Conservation (phyloP, 2,888 invertebrate species). For the Lepidocyrtoides sp. region DNA sequence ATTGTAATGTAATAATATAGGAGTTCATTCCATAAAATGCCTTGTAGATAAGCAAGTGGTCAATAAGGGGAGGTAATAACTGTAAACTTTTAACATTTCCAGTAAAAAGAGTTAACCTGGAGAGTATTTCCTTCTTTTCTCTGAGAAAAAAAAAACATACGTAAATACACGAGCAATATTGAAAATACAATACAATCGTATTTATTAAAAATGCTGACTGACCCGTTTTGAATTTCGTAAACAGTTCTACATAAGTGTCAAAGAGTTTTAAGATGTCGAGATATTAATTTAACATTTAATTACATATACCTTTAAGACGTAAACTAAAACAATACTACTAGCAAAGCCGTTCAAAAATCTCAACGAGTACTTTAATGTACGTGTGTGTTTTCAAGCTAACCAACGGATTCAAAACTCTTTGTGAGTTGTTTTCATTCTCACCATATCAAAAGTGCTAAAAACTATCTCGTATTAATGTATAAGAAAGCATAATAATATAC, state of each 20-base stretch:
- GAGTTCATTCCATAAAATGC: slow-evolving; percentile 45
- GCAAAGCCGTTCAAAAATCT: neutral
- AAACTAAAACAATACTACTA: neutral
- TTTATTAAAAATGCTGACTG: slow-evolving; percentile 1
- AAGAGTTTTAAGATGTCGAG: neutral
- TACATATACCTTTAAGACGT: neutral
- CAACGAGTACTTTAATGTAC: neutral
- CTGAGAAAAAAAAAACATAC: neutral
- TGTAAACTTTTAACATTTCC: neutral
- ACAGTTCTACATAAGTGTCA: neutral
- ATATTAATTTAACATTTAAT: neutral
- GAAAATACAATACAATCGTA: slow-evolving; percentile 21
- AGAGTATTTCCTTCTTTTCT: neutral
- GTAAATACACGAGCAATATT: slow-evolving; percentile 31
- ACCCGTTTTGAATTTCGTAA: neutral
- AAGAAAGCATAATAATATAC: no score
- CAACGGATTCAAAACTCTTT: slow-evolving; percentile 48
- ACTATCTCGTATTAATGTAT: neutral
- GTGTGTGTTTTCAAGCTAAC: neutral
- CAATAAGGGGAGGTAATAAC: neutral
- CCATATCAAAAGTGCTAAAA: slow-evolving; percentile 73
- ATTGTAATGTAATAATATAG: neutral
- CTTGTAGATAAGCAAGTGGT: slow-evolving; percentile 45
- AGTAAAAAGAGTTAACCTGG: neutral
- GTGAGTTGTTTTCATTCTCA: slow-evolving; percentile 47